Conservation (phyloP, 1,140 invertebrate genomes). For the Papilio aristodemus region DNA sequence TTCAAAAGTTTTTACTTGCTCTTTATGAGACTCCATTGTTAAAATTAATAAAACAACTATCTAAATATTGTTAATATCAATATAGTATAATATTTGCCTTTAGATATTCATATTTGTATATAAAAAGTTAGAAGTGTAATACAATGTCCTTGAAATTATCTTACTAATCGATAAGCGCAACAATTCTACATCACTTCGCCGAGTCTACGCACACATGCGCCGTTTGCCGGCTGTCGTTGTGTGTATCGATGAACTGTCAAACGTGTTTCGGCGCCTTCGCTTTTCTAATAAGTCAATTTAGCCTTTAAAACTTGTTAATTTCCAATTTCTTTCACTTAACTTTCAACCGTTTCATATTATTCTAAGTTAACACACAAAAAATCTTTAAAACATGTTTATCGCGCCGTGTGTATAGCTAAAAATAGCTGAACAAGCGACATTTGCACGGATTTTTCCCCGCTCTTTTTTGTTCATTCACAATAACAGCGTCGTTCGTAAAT, state of each 20-base stretch:
- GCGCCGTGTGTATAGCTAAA: constrained; percentile 64
- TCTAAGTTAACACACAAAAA: constrained; percentile 36
- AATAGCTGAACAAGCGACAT: constrained; percentile 70
- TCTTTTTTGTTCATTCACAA: constrained; percentile 69
- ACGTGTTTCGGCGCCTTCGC: constrained; percentile 64
- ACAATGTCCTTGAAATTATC: constrained; percentile 74
- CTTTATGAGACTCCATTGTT: constrained; percentile 19
- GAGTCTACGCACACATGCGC: constrained; percentile 61
- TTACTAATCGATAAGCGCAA: constrained; percentile 75
- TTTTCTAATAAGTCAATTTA: constrained; percentile 37
- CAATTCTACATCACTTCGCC: constrained; percentile 72
- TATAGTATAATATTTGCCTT: constrained; percentile 14
- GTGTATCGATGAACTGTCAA: constrained; percentile 71
- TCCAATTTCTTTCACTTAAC: constrained; percentile 37
- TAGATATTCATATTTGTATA: constrained; percentile 3
- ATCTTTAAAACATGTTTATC: constrained; percentile 51
- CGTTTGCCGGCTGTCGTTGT: constrained; percentile 43
- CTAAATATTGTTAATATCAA: constrained; percentile 24
- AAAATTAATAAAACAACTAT: constrained; percentile 36
- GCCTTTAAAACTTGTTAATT: constrained; percentile 18
- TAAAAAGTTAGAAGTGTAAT: constrained; percentile 34
- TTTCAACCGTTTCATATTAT: constrained; percentile 45
- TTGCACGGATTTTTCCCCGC: constrained; percentile 73
- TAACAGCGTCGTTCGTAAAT: constrained; percentile 49
- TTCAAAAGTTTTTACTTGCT: constrained; percentile 41